Evolutionary conservation across 2,797 vertebrate species (phyloP).

Genomic region (Pseudomugil gertrudae): DNA sequence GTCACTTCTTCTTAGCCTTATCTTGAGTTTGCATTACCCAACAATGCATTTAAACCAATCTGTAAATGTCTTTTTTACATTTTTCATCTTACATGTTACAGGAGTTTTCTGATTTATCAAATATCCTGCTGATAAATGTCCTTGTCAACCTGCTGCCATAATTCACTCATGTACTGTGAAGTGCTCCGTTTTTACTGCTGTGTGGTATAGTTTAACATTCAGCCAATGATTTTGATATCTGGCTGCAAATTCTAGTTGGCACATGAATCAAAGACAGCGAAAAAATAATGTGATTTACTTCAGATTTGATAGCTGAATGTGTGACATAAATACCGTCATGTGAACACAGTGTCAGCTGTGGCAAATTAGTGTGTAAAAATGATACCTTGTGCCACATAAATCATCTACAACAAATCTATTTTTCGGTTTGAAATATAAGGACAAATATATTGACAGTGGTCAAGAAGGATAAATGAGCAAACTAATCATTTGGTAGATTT

Average conservation of each 20-base stretch:
- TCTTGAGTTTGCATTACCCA: conserved; percentile 6
- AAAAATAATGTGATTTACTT: conserved; percentile 43
- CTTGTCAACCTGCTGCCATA: conserved; percentile 50
- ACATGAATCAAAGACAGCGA: conserved; percentile 50
- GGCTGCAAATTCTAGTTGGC: conserved; percentile 51
- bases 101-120: conserved; percentile 49
- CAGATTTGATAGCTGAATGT: conserved; percentile 43
- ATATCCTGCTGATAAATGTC: conserved; percentile 55
- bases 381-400: conserved; percentile 32
- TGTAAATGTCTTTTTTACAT: conserved; percentile 27
- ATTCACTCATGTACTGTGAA: conserved; percentile 46
- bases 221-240: conserved; percentile 55
- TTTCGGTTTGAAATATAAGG: conserved; percentile 19
- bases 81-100: conserved; percentile 8
- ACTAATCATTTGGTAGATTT: neutral
- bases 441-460: neutral
- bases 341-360: conserved; percentile 40
- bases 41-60: conserved; percentile 24
- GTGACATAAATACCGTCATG: conserved; percentile 45
- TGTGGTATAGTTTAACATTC: conserved; percentile 39
- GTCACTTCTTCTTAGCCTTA: conserved; percentile 34
- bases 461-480: neutral
- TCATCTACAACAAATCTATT: conserved; percentile 1
- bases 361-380: conserved; percentile 14
- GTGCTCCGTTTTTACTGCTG: conserved; percentile 34